These are phyloP conservation scores for Bubalus kerabau DNA, from an alignment of 2,113 vertebrate species.

Conservation along the genomic window DNA sequence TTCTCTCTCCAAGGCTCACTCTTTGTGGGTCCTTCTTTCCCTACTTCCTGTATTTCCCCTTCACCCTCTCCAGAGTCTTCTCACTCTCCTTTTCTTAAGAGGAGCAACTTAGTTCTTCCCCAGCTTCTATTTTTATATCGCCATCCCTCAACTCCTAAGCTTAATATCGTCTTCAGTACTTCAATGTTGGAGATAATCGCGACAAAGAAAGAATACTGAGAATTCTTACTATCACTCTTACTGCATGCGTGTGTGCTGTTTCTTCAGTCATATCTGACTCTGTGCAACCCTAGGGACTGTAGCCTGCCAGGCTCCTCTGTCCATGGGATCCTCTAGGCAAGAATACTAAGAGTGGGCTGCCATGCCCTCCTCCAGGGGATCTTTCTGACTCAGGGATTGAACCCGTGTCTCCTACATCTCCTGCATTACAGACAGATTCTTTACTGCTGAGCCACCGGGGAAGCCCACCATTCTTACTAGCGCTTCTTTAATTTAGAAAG, in stretches of 20 bases:
- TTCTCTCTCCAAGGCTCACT: background rate
- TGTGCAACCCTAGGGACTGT: background rate
- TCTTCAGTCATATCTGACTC: rapidly evolving
- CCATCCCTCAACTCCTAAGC: background rate
- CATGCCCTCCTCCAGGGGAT: background rate
- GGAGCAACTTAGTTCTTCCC: background rate
- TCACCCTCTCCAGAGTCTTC: background rate
- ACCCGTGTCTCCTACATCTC: background rate
- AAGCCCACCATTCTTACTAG: background rate
- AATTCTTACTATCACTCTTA: background rate
- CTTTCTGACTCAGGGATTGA: background rate
- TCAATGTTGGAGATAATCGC: background rate
- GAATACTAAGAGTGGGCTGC: background rate
- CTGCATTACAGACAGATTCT: background rate
- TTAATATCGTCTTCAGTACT: background rate
- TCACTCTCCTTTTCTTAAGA: background rate
- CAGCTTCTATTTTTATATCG: background rate
- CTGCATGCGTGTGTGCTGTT: background rate
- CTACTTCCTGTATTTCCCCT: background rate
- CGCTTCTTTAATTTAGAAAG: background rate
- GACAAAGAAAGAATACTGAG: background rate
- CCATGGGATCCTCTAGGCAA: background rate
- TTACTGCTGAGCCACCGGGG: background rate
- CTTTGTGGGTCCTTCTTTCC: background rate
- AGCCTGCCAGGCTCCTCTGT: background rate